Percentiles rank a stretch among this genome's conserved stretches.
These are phyloP conservation scores for Cephonodes hylas DNA, from an alignment of 2,888 invertebrate species.

Conservation along the genomic window DNA sequence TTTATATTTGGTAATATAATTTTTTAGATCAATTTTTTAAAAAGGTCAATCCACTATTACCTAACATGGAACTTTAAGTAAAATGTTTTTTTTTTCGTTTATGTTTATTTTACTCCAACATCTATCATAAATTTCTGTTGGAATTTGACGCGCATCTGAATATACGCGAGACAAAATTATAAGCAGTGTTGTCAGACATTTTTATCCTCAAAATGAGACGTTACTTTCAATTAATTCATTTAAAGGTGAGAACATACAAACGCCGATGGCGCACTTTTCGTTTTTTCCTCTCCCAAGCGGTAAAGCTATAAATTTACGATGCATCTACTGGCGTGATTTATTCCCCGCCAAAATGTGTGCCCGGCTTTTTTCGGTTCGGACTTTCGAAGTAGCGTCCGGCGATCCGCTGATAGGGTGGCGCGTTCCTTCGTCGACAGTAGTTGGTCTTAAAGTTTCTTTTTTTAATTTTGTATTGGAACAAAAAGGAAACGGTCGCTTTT, in stretches of 20 bases:
- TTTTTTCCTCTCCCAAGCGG: constrained; percentile 41
- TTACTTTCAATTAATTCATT: constrained; percentile 10
- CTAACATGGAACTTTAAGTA: no score
- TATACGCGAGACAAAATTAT: neutral
- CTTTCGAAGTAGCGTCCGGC: constrained; percentile 75
- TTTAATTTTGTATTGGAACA: constrained; percentile 57
- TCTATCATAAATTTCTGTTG: no score
- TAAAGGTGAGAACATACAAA: constrained; percentile 31
- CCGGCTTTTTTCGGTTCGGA: constrained; percentile 67
- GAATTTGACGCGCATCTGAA: neutral
- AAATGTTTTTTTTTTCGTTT: no score
- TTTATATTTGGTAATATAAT: no score
- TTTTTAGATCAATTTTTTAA: no score
- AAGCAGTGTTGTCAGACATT: neutral
- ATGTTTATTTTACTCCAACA: no score
- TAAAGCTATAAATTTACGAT: constrained; percentile 71
- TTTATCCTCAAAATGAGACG: constrained; percentile 17
- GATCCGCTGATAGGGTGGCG: constrained; percentile 75
- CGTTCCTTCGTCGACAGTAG: constrained; percentile 73
- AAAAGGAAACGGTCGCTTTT: constrained; percentile 59
- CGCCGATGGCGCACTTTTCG: constrained; percentile 32
- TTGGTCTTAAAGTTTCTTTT: constrained; percentile 56
- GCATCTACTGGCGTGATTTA: constrained; percentile 76
- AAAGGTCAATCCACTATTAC: no score
- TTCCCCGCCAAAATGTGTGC: constrained; percentile 79